These are phyloP conservation scores for Drosophila cracens DNA, from an alignment of 2,888 invertebrate species.

Conservation along the genomic window DNA sequence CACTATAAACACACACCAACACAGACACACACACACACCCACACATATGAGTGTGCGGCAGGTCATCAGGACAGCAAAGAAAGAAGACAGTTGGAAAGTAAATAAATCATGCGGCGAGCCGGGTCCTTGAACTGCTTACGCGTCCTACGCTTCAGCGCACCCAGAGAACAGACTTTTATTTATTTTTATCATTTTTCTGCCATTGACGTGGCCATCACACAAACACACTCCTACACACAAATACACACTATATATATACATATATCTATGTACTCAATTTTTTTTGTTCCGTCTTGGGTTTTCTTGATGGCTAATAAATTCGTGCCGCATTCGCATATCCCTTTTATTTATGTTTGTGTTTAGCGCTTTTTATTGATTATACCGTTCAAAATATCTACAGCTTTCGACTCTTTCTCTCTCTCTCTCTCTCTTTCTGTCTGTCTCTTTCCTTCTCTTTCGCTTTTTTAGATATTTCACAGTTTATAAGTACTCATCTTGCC, in stretches of 20 bases:
- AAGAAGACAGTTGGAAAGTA: constrained; percentile 68
- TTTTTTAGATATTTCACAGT: constrained; percentile 63
- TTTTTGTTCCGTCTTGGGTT: constrained; percentile 39
- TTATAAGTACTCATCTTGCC: constrained; percentile 58
- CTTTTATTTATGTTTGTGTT: constrained; percentile 70
- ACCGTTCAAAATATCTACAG: constrained; percentile 46
- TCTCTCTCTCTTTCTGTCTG: not conserved
- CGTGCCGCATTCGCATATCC: constrained; percentile 58
- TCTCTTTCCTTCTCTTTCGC: not conserved
- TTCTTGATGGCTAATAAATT: constrained; percentile 70
- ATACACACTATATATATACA: not conserved
- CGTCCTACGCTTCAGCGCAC: constrained; percentile 62
- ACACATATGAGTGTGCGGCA: constrained; percentile 15
- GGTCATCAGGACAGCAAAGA: constrained; percentile 55
- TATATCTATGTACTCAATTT: constrained; percentile 13
- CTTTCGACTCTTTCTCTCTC: not conserved
- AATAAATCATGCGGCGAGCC: constrained; percentile 71
- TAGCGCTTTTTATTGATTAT: constrained; percentile 75
- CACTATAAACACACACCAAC: constrained; percentile 36
- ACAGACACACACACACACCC: not conserved
- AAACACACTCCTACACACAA: constrained; percentile 1
- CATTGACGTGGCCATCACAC: constrained; percentile 44
- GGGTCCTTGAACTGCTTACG: constrained; percentile 76
- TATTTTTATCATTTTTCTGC: constrained; percentile 67
- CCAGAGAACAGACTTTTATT: constrained; percentile 56